These are phyloP conservation scores for Oryzias melastigma DNA, from an alignment of 2,113 vertebrate genomes.

Conservation along the genomic window DNA sequence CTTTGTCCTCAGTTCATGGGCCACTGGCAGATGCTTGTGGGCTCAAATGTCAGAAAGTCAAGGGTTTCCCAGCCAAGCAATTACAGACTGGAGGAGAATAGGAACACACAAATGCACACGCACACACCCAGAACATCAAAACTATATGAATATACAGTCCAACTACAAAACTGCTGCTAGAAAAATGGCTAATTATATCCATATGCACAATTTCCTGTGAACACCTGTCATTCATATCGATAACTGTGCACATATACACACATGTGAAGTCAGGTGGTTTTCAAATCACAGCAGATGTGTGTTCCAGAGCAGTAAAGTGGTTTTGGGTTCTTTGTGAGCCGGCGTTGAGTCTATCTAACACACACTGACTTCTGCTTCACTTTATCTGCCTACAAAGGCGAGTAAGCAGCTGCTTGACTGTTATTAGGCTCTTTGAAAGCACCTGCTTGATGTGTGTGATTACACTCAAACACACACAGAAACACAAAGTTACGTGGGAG, in stretches of 20 bases:
- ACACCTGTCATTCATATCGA: slow-evolving; percentile 51
- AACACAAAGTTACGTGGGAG: neutral
- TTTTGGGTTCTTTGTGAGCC: slow-evolving; percentile 42
- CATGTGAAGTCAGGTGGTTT: slow-evolving; percentile 57
- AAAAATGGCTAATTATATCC: neutral
- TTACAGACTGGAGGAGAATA: slow-evolving; percentile 39
- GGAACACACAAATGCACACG: slow-evolving; percentile 2
- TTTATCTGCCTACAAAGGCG: slow-evolving; percentile 60
- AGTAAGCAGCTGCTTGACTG: slow-evolving; percentile 26
- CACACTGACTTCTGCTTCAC: slow-evolving; percentile 50
- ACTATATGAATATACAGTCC: neutral
- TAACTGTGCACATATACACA: slow-evolving; percentile 2
- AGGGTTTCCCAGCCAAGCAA: slow-evolving; percentile 54
- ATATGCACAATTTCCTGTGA: slow-evolving; percentile 31
- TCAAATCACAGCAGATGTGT: slow-evolving; percentile 53
- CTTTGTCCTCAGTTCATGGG: slow-evolving; percentile 30
- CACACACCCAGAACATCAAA: neutral
- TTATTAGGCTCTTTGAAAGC: slow-evolving; percentile 37
- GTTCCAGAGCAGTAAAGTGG: slow-evolving; percentile 58
- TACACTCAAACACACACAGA: neutral
- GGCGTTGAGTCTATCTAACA: slow-evolving; percentile 63
- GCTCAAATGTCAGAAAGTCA: slow-evolving; percentile 63
- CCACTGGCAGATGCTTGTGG: slow-evolving; percentile 21
- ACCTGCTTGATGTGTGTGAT: slow-evolving; percentile 47
- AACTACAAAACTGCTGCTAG: neutral